phyloP scores from a whole-genome alignment of 2,113 vertebrate genomes.

The Hippoglossus stenolepis region DNA sequence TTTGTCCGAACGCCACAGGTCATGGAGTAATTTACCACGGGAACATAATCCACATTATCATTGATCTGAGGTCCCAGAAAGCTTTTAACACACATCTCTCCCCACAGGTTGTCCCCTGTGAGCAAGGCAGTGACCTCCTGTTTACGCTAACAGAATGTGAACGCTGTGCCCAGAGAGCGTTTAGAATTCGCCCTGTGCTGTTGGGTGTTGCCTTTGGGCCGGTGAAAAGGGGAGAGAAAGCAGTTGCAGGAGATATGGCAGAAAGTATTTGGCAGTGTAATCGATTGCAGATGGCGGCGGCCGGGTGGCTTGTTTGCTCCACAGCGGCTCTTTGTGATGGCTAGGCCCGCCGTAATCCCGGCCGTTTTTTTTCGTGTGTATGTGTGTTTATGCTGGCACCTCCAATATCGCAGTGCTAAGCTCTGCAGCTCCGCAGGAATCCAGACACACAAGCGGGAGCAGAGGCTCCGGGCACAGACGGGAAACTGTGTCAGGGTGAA shows the following conservation, averaged over 20 bases:
- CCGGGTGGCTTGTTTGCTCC: constrained; percentile 61
- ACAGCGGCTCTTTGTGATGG: constrained; percentile 78
- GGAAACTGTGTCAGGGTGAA: no score
- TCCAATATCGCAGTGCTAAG: constrained; percentile 60
- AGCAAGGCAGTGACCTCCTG: not conserved
- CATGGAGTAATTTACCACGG: no score
- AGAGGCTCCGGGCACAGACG: not conserved
- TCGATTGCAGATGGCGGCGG: constrained; percentile 77
- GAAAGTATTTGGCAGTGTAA: constrained; percentile 72
- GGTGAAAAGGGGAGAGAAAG: constrained; percentile 60
- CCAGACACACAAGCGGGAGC: constrained; percentile 46
- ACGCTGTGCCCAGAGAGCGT: constrained; percentile 22
- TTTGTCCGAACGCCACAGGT: no score
- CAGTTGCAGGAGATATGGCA: constrained; percentile 64
- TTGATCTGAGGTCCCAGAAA: no score
- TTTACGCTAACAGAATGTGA: constrained; percentile 33
- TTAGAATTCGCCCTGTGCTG: constrained; percentile 61
- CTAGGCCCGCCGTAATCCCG: constrained; percentile 63
- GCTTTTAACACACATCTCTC: not conserved
- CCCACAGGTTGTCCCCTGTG: no score
- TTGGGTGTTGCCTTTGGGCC: constrained; percentile 60
- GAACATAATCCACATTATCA: constrained; percentile 14
- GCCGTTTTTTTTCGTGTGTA: constrained; percentile 40
- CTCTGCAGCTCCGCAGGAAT: constrained; percentile 59
- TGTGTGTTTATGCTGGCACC: constrained; percentile 62